Evolutionary conservation across 2,888 invertebrate species (phyloP).

Genomic region (Sesia bembeciformis): DNA sequence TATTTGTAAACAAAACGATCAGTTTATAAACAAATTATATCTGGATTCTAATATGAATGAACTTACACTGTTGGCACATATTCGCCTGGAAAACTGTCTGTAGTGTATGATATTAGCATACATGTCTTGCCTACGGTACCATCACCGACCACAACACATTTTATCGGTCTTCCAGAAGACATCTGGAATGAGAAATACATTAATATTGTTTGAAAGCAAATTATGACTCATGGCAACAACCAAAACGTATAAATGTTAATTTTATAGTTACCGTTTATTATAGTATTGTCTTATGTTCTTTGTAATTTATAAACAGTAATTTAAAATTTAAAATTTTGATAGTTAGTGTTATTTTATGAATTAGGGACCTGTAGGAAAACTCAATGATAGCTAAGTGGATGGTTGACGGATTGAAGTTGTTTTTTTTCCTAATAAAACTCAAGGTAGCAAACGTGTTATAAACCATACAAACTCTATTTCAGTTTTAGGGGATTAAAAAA

Average conservation of each 20-base stretch:
- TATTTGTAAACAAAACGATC: too few species aligned
- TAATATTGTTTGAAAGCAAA: not conserved
- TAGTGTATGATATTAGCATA: constrained; percentile 94
- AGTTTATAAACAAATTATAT: too few species aligned
- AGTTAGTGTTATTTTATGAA: too few species aligned
- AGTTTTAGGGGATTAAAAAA: too few species aligned
- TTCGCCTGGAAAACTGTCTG: constrained; percentile 94
- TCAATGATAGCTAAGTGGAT: too few species aligned
- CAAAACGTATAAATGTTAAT: not conserved
- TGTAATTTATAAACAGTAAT: too few species aligned
- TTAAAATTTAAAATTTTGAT: too few species aligned
- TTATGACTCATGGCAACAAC: constrained; percentile 2
- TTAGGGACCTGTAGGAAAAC: too few species aligned
- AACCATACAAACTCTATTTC: too few species aligned
- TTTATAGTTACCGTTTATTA: not conserved
- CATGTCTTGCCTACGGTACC: constrained; percentile 96
- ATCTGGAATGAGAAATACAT: constrained; percentile 59
- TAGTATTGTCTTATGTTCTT: not conserved
- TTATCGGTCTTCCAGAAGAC: constrained; percentile 94
- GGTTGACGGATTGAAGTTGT: too few species aligned
- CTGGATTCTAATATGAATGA: not conserved
- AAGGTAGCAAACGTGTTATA: too few species aligned
- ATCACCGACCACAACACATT: constrained; percentile 94
- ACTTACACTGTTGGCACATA: constrained; percentile 96
- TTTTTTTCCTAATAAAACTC: too few species aligned